These are phyloP conservation scores for Aphaenogaster rudis DNA, from an alignment of 1,140 invertebrate genomes.

Conservation along the genomic window DNA sequence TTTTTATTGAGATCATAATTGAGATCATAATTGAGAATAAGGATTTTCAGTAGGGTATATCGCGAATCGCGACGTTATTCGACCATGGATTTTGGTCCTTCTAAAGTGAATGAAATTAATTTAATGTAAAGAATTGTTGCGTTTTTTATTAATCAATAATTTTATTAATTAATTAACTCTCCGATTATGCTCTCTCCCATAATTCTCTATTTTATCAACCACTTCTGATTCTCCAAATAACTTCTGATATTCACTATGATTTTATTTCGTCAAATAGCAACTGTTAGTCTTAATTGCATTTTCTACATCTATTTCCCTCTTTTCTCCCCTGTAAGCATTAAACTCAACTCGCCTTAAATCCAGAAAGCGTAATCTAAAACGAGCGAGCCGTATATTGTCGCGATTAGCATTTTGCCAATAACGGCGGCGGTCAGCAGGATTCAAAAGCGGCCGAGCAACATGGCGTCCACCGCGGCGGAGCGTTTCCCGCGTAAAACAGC, in stretches of 20 bases:
- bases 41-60: too few relatives aligned
- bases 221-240: neutral
- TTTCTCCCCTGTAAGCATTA: neutral
- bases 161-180: neutral
- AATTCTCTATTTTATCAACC: neutral
- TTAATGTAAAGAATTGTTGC: too few relatives aligned
- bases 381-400: neutral
- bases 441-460: conserved; percentile 15
- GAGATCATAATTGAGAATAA: too few relatives aligned
- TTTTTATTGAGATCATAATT: too few relatives aligned
- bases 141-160: too few relatives aligned
- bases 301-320: too few relatives aligned
- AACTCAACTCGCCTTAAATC: neutral
- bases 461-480: conserved; percentile 35
- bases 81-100: too few relatives aligned
- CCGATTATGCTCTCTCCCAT: neutral
- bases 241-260: neutral
- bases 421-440: neutral
- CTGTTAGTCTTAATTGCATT: neutral
- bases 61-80: too few relatives aligned
- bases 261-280: neutral
- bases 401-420: neutral
- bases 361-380: neutral
- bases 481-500: conserved; percentile 74
- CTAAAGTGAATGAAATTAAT: too few relatives aligned